These are phyloP conservation scores for Trichopria drosophilae DNA, from an alignment of 2,888 invertebrate species.

Conservation along the genomic window DNA sequence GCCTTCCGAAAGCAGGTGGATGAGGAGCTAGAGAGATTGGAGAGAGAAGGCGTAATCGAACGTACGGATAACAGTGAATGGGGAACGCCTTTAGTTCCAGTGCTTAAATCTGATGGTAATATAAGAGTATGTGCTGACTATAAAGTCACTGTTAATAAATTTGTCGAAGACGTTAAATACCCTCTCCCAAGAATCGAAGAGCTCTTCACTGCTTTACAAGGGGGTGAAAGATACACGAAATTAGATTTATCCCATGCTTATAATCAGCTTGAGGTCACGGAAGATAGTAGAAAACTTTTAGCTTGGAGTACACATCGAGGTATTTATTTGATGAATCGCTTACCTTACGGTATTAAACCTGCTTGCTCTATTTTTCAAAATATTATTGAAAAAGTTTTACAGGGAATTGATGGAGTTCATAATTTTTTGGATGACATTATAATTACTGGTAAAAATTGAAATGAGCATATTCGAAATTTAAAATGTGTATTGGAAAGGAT, in stretches of 20 bases:
- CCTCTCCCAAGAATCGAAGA: slow-evolving; percentile 43
- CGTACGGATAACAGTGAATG: slow-evolving; percentile 17
- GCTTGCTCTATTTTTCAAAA: slow-evolving; percentile 48
- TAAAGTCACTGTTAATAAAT: slow-evolving; percentile 41
- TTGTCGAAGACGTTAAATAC: slow-evolving; percentile 38
- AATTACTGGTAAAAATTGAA: slow-evolving; percentile 41
- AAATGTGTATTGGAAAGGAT: slow-evolving; percentile 21
- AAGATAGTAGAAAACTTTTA: slow-evolving; percentile 36
- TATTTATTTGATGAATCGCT: slow-evolving; percentile 33
- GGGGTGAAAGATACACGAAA: slow-evolving; percentile 29
- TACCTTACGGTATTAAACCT: slow-evolving; percentile 48
- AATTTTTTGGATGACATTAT: slow-evolving; percentile 54
- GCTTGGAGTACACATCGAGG: slow-evolving; percentile 41
- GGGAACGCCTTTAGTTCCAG: slow-evolving; percentile 37
- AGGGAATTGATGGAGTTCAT: slow-evolving; percentile 45
- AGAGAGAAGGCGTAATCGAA: slow-evolving; percentile 20
- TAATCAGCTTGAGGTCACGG: slow-evolving; percentile 46
- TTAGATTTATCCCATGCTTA: slow-evolving; percentile 46
- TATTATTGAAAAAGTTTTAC: slow-evolving; percentile 41
- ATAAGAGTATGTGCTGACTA: slow-evolving; percentile 37
- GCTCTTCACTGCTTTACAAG: slow-evolving; percentile 35
- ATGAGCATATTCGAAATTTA: slow-evolving; percentile 43
- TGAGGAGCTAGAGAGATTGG: slow-evolving; percentile 21
- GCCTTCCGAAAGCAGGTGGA: slow-evolving; percentile 28
- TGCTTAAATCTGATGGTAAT: slow-evolving; percentile 28